phyloP scores from a whole-genome alignment of 2,888 invertebrate species.

The Philonicus albiceps region DNA sequence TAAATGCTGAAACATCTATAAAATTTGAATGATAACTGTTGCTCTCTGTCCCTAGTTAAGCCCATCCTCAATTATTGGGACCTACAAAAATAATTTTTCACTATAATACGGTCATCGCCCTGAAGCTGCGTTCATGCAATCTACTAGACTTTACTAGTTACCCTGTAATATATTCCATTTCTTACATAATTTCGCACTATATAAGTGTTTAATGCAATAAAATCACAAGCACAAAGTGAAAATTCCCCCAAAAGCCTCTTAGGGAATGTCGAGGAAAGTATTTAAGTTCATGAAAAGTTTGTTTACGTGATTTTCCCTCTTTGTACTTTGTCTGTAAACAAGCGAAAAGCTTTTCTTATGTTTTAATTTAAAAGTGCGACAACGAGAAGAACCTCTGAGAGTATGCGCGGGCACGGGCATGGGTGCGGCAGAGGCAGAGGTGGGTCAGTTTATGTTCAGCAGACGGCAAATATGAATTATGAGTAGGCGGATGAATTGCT shows the following conservation, averaged over 20 bases:
- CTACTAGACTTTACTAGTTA: not conserved
- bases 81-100: not conserved
- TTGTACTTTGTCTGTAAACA: slow-evolving; percentile 31
- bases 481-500: slow-evolving; percentile 18
- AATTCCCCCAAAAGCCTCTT: slow-evolving; percentile 28
- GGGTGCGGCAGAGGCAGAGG: not conserved
- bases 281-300: slow-evolving; percentile 35
- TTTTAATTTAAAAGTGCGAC: slow-evolving; percentile 23
- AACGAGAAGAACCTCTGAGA: not conserved
- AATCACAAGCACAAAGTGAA: slow-evolving; percentile 26
- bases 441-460: slow-evolving; percentile 23
- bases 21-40: no score
- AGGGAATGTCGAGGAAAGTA: slow-evolving; percentile 22
- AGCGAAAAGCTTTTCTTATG: slow-evolving; percentile 25
- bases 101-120: not conserved
- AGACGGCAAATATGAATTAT: slow-evolving; percentile 32
- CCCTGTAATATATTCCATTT: not conserved
- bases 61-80: no score
- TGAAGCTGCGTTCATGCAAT: not conserved
- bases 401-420: not conserved
- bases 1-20: no score
- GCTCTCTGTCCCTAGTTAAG: no score
- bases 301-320: slow-evolving; percentile 34
- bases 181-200: slow-evolving; percentile 1
- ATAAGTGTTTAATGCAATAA: slow-evolving; percentile 26